Percentiles rank a stretch among this genome's conserved stretches.
Conservation (phyloP, 2,113 vertebrate species). For the Tachysurus fulvidraco region DNA sequence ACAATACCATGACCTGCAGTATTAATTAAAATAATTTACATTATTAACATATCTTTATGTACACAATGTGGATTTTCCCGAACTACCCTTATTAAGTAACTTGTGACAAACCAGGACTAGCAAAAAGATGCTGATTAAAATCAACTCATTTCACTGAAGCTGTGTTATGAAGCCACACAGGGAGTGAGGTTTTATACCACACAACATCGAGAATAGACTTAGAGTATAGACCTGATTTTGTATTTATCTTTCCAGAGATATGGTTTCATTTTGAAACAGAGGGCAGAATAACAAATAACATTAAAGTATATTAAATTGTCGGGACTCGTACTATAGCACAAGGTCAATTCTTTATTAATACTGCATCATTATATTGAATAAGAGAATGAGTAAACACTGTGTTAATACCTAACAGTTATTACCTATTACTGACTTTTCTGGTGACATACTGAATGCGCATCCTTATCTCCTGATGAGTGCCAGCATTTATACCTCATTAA, state of each 20-base stretch:
- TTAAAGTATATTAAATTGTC: background rate
- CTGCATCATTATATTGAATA: background rate
- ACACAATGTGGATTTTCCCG: background rate
- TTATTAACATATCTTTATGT: constrained; percentile 1
- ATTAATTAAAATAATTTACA: background rate
- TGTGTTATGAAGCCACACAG: background rate
- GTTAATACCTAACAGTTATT: background rate
- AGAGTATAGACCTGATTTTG: background rate
- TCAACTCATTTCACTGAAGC: background rate
- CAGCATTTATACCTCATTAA: background rate
- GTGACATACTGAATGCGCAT: background rate
- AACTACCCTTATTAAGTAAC: background rate
- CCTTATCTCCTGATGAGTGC: background rate
- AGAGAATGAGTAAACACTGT: background rate
- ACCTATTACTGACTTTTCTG: background rate
- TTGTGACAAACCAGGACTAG: background rate
- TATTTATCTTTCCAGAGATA: background rate
- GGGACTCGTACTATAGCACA: background rate
- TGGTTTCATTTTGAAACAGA: background rate
- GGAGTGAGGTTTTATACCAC: background rate
- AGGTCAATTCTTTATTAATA: background rate
- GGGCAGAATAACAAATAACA: background rate
- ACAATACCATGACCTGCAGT: background rate
- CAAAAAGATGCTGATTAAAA: background rate
- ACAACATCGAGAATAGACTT: background rate